phyloP scores from a whole-genome alignment of 2,888 invertebrate genomes.

The Eupithecia exiguata region DNA sequence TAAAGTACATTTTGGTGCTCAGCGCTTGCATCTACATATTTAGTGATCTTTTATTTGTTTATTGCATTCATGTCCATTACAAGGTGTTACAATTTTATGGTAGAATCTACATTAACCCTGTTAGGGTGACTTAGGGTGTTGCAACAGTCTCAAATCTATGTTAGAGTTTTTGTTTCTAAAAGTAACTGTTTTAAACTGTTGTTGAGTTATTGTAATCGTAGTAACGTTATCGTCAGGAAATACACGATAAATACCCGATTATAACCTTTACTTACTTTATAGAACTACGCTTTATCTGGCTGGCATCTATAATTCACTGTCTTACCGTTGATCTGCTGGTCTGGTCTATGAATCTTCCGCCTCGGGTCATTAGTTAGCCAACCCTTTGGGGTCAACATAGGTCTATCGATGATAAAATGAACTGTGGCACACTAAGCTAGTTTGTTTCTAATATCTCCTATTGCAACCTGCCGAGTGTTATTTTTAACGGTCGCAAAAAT shows the following conservation, averaged over 20 bases:
- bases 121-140: too few relatives aligned
- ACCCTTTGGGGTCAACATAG: conserved; percentile 6
- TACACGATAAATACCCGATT: not conserved
- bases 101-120: too few relatives aligned
- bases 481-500: too few relatives aligned
- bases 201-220: not conserved
- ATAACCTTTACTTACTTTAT: not conserved
- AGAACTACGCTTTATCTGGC: not conserved
- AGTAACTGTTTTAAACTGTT: too few relatives aligned
- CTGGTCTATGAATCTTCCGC: conserved; percentile 23
- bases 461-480: not conserved
- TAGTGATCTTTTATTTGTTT: too few relatives aligned
- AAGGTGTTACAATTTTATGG: too few relatives aligned
- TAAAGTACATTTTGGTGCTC: too few relatives aligned
- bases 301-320: conserved; percentile 24
- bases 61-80: too few relatives aligned
- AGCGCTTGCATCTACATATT: too few relatives aligned
- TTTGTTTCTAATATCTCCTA: not conserved
- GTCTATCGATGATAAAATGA: not conserved
- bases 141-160: too few relatives aligned
- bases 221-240: not conserved
- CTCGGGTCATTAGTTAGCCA: conserved; percentile 27
- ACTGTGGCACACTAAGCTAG: not conserved
- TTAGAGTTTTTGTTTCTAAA: too few relatives aligned
- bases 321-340: conserved; percentile 11